Base-by-base conservation (phyloP, 2,888 invertebrate species). In the Mimumesa dahlbomi region DNA sequence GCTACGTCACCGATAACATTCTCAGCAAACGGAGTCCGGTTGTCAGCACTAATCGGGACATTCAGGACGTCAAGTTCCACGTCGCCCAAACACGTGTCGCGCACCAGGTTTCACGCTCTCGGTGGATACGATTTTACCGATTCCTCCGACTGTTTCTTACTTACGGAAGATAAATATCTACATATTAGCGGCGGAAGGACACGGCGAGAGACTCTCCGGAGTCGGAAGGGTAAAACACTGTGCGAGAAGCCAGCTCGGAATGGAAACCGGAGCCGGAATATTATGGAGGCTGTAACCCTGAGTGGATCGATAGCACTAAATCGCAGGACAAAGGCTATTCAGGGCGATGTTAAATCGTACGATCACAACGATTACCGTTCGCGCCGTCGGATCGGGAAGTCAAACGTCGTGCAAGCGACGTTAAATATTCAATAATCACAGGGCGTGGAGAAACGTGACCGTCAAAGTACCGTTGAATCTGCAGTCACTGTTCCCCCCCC, bases 371-470 rank as follows among this genome's bases (percentile, higher is more conserved):
- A 66, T 76, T 76, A 62, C 57, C 52, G 56, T 22, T 50, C 43
- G 40, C 56, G n/a, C 46, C 48, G 31, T 49, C 21, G 54, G 49
- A 64, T 69, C 52, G 53, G 57, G 48, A 62, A 67, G 68, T 75
- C 69, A 73, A 66, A 65, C 62, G 62, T 45, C 58, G 42, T 22
- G 56, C 54, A 21, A 6, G 3, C 45, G 53, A 58, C 49, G 64
- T 75, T 73, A 73, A 75, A 73, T 73, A 73, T 70, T 70, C 70
- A 75, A 72, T 75, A 68, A 75, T 75, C 67, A 46, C 63, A 57
- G 57, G 57, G 50, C 64, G 49, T 67, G 72, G 67, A 61, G 58
- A 61, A 62, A 63, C 58, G 70, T 58, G 54, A 62, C 73, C 46
- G 57, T 49, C 74, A 53, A 40, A 63, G 62, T 62, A 59, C 66